Evolutionary conservation across 2,888 invertebrate genomes (phyloP).

Genomic region (Netelia fuscicornis): DNA sequence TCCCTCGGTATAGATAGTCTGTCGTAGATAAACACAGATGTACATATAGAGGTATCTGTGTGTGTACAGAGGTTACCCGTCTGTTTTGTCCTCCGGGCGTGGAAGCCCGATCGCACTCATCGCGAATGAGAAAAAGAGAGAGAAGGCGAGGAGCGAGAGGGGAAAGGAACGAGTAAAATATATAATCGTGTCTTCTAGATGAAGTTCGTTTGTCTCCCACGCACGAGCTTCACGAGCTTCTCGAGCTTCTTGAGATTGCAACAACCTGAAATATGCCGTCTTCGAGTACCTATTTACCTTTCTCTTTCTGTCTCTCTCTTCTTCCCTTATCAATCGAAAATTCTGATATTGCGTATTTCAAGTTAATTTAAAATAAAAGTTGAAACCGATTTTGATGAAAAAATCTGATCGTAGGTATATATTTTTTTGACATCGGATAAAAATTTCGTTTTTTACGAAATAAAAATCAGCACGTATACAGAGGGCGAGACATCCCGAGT

Average conservation of each 20-base stretch:
- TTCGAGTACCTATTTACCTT: constrained; percentile 67
- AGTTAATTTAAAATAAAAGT: no score
- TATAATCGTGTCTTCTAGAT: constrained; percentile 60
- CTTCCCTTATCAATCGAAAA: no score
- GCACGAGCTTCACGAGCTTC: constrained; percentile 57
- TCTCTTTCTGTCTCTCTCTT: constrained; percentile 69
- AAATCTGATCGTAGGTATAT: no score
- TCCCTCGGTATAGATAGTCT: constrained; percentile 20
- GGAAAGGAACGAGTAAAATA: constrained; percentile 55
- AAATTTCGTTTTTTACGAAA: no score
- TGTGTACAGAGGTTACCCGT: neutral
- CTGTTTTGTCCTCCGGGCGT: constrained; percentile 62
- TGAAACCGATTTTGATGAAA: no score
- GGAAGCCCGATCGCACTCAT: constrained; percentile 52
- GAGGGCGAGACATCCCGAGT: neutral
- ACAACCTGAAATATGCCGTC: constrained; percentile 63
- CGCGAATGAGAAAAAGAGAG: constrained; percentile 34
- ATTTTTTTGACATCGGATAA: no score
- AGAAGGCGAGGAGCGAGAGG: constrained; percentile 47
- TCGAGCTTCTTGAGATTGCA: neutral
- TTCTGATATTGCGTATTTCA: no score
- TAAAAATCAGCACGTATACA: no score
- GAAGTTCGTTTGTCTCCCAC: constrained; percentile 68
- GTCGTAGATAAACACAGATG: neutral
- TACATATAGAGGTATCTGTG: no score